Base-by-base conservation (phyloP, 2,888 invertebrate species). In the Cryptus armator region DNA sequence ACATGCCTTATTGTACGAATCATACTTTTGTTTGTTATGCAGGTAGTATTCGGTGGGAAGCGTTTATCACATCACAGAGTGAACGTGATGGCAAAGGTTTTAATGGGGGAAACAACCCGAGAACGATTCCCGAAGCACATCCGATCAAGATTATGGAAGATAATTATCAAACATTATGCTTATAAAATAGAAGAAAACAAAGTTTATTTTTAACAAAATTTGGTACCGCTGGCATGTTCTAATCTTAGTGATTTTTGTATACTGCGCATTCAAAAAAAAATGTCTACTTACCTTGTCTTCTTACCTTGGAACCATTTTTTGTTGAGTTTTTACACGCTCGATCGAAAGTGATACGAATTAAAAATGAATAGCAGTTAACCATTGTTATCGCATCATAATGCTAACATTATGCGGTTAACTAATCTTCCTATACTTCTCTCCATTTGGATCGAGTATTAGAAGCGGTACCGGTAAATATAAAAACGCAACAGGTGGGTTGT, bases 141-240 rank as follows among this genome's bases (percentile, higher is more conserved):
- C 29, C 59, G 3, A 59, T 59, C 59, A 59, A 29, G 59, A 59
- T 59, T 29, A 59, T 59, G 59, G 24, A 19, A 29, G 59, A 59
- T 12, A 59, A 59, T 29, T 59, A 29, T 29, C 59, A 29, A 59
- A 24, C 59, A 24, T 59, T 59, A 24, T 29, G 3, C 29, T 29
- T 59, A 1, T 59, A 9, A 29, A 59, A 12, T 7, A 59, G 3
- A 59, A 59, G 29, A 59, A 9, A 59, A 29, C 24, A 59, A 59
- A 29, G 24, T 59, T 59, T 24, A 5, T 56, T 19, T 59, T 4
- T 29, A 12, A 59, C 0, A 59, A 59, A 59, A 19, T 59, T 29
- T 10, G 19, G 29, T 59, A 59, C 59, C 59, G 59, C 7, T 59
- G 24, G 29, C 19, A 29, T 59, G 12, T 12, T 59, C 24, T 19